Evolutionary conservation across 2,797 vertebrate species (phyloP).

Genomic region (Sebastes wilsoni): DNA sequence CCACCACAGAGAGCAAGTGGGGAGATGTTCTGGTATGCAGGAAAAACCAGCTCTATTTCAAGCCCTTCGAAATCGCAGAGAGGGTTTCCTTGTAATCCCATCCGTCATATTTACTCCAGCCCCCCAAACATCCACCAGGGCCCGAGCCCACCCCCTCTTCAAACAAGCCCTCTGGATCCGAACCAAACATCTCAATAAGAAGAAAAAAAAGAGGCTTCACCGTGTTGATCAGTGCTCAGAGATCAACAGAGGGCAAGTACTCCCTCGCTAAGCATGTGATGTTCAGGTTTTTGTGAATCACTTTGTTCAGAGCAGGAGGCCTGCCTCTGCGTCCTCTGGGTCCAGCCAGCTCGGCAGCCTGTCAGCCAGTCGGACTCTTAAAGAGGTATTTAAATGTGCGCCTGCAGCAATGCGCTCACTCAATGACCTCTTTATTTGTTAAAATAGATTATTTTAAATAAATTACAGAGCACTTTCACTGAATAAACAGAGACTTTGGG

Average conservation of each 20-base stretch:
- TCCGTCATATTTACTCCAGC: slow-evolving; percentile 75
- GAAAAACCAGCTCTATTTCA: slow-evolving; percentile 79
- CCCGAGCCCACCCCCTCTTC: slow-evolving; percentile 68
- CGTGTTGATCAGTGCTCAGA: slow-evolving; percentile 44
- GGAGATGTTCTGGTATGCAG: slow-evolving; percentile 74
- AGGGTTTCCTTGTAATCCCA: slow-evolving; percentile 80
- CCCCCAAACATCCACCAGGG: slow-evolving; percentile 50
- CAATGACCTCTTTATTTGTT: slow-evolving; percentile 99
- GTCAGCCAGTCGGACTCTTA: slow-evolving; percentile 87
- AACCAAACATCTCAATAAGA: slow-evolving; percentile 71
- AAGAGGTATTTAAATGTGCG: slow-evolving; percentile 92
- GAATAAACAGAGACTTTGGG: slow-evolving; percentile 98
- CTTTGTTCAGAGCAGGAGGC: slow-evolving; percentile 85
- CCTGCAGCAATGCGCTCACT: slow-evolving; percentile 89
- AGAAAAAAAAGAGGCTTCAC: slow-evolving; percentile 14
- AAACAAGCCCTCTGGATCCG: slow-evolving; percentile 69
- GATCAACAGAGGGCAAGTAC: slow-evolving; percentile 65
- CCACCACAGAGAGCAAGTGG: slow-evolving; percentile 74
- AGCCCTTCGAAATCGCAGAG: slow-evolving; percentile 72
- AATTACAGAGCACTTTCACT: slow-evolving; percentile 99
- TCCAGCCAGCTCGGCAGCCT: slow-evolving; percentile 73
- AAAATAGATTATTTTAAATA: slow-evolving; percentile 99
- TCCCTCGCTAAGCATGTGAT: slow-evolving; percentile 65
- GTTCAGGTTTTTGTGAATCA: slow-evolving; percentile 76
- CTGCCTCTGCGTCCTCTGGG: slow-evolving; percentile 66